Conservation (phyloP, 2,888 invertebrate genomes). For the Linnaemya tessellans region DNA sequence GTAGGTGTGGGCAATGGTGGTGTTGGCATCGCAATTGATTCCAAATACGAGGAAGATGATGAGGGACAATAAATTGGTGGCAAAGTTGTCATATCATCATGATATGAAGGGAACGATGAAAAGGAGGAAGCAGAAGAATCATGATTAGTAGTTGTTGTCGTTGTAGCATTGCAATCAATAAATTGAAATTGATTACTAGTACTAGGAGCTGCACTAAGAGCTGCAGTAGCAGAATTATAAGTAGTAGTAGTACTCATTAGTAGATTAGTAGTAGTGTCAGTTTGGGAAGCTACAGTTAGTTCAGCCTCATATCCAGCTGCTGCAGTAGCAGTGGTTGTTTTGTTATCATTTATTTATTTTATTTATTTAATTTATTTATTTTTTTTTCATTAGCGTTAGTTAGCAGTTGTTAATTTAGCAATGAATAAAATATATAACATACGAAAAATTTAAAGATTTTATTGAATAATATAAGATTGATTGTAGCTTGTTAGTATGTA, state of each 20-base stretch:
- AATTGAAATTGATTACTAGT: constrained; percentile 80
- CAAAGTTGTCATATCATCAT: constrained; percentile 78
- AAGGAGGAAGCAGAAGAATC: constrained; percentile 84
- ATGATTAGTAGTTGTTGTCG: constrained; percentile 81
- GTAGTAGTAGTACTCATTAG: constrained; percentile 73
- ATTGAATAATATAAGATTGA: constrained; percentile 41
- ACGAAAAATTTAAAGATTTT: constrained; percentile 55
- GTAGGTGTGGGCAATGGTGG: constrained; percentile 75
- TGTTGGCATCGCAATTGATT: constrained; percentile 73
- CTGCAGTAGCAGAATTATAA: constrained; percentile 73
- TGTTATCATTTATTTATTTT: constrained; percentile 23
- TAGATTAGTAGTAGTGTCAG: constrained; percentile 71
- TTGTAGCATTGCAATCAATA: constrained; percentile 79
- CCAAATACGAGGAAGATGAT: constrained; percentile 76
- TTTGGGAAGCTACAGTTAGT: constrained; percentile 64
- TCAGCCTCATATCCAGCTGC: constrained; percentile 70
- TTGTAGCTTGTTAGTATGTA: constrained; percentile 6
- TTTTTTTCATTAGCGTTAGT: constrained; percentile 63
- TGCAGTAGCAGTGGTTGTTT: constrained; percentile 68
- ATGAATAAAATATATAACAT: constrained; percentile 66
- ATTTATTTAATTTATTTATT: constrained; percentile 37
- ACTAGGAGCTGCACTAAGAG: constrained; percentile 77
- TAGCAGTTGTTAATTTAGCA: constrained; percentile 66
- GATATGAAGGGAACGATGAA: constrained; percentile 83
- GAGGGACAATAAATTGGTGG: constrained; percentile 81